These are phyloP conservation scores for Orthosia incerta DNA, from an alignment of 2,888 invertebrate genomes.

Conservation along the genomic window DNA sequence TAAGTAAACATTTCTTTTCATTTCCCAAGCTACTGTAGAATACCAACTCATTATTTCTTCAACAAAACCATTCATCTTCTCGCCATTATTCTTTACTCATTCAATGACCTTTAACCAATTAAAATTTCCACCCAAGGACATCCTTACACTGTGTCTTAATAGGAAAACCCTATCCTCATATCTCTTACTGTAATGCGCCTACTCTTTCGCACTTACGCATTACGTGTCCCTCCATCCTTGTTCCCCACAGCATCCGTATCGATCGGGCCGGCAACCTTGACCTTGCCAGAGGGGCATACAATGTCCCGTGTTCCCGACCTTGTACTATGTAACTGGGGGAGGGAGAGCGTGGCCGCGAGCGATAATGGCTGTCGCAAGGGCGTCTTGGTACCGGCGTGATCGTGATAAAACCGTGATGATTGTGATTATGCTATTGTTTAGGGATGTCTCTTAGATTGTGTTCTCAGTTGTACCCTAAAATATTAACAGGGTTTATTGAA, in stretches of 20 bases:
- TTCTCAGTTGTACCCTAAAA: background rate
- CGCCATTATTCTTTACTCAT: conserved; percentile 10
- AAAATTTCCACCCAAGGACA: conserved; percentile 47
- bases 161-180: conserved; percentile 56
- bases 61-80: background rate
- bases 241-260: conserved; percentile 87
- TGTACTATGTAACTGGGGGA: conserved; percentile 67
- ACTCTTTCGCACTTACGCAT: conserved; percentile 62
- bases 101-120: conserved; percentile 30
- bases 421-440: conserved; percentile 21
- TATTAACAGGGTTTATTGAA: background rate
- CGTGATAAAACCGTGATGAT: conserved; percentile 25
- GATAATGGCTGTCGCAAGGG: conserved; percentile 19
- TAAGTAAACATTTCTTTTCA: conserved; percentile 9
- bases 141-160: conserved; percentile 46
- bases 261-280: conserved; percentile 84
- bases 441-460: conserved; percentile 1
- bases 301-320: conserved; percentile 74
- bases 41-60: background rate
- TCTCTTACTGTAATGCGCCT: conserved; percentile 28
- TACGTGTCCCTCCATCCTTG: conserved; percentile 66
- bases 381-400: conserved; percentile 27
- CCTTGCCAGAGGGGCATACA: conserved; percentile 76
- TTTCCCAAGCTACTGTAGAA: background rate
- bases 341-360: conserved; percentile 11